These are phyloP conservation scores for Orchesellides sinensis DNA, from an alignment of 2,888 invertebrate genomes.

Conservation along the genomic window DNA sequence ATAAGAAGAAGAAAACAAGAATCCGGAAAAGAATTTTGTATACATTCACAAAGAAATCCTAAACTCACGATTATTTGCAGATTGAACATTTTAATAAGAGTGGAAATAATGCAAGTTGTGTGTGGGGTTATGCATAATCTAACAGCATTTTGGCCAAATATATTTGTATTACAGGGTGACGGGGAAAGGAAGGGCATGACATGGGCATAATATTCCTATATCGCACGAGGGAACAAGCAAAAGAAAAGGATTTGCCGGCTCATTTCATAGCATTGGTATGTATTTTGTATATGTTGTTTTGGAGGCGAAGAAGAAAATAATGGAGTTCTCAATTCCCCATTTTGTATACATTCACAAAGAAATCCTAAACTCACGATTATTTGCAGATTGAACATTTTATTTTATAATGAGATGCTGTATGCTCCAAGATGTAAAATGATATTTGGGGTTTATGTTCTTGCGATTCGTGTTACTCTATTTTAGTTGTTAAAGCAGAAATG, in stretches of 20 bases:
- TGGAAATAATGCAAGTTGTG: background rate
- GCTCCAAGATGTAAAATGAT: too few relatives aligned
- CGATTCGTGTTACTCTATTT: background rate
- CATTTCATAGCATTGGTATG: slow-evolving; percentile 1
- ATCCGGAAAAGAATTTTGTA: too few relatives aligned
- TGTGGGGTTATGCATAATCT: slow-evolving; percentile 22
- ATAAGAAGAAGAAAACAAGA: too few relatives aligned
- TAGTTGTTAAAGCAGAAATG: too few relatives aligned
- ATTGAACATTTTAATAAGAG: too few relatives aligned
- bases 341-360: background rate
- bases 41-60: slow-evolving; percentile 1
- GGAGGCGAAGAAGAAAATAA: slow-evolving; percentile 6
- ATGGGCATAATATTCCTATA: too few relatives aligned
- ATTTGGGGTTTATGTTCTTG: too few relatives aligned
- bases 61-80: too few relatives aligned
- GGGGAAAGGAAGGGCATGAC: background rate
- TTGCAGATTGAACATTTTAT: too few relatives aligned
- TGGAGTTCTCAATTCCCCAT: slow-evolving; percentile 22
- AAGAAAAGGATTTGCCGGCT: slow-evolving; percentile 15
- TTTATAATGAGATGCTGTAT: too few relatives aligned
- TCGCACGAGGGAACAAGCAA: background rate
- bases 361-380: slow-evolving; percentile 4
- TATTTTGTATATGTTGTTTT: background rate
- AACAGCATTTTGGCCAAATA: background rate
- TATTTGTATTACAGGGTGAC: background rate